Conservation (phyloP, 2,797 vertebrate genomes). For the Thripadectes ignobilis region DNA sequence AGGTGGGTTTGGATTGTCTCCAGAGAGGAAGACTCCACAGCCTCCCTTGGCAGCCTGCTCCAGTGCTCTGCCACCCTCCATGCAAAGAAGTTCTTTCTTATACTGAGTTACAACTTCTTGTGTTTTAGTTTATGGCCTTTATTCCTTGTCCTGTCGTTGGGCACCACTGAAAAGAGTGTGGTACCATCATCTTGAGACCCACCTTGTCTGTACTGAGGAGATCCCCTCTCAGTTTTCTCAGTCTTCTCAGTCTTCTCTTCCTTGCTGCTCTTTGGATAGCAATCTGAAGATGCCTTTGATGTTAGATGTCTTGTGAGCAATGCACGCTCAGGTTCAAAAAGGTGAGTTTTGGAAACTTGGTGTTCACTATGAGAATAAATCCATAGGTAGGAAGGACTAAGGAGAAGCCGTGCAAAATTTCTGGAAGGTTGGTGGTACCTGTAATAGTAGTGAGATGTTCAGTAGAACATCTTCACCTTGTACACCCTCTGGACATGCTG, state of each 20-base stretch:
- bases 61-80: background rate
- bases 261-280: background rate
- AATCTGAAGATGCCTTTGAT: background rate
- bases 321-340: background rate
- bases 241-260: background rate
- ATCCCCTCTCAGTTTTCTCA: background rate
- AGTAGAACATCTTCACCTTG: background rate
- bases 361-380: background rate
- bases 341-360: background rate
- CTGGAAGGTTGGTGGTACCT: background rate
- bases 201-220: background rate
- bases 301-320: fast-evolving
- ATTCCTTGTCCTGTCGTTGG: background rate
- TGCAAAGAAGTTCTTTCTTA: background rate
- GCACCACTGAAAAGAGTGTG: background rate
- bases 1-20: background rate
- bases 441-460: background rate
- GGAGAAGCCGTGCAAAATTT: background rate
- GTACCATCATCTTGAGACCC: background rate
- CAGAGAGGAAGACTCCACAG: background rate
- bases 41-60: background rate
- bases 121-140: background rate
- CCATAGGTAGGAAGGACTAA: background rate
- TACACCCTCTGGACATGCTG: background rate
- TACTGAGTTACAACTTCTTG: background rate